Percentiles rank a stretch among this genome's conserved stretches.
These are phyloP conservation scores for Frankliniella intonsa DNA, from an alignment of 2,888 invertebrate species.

Conservation along the genomic window DNA sequence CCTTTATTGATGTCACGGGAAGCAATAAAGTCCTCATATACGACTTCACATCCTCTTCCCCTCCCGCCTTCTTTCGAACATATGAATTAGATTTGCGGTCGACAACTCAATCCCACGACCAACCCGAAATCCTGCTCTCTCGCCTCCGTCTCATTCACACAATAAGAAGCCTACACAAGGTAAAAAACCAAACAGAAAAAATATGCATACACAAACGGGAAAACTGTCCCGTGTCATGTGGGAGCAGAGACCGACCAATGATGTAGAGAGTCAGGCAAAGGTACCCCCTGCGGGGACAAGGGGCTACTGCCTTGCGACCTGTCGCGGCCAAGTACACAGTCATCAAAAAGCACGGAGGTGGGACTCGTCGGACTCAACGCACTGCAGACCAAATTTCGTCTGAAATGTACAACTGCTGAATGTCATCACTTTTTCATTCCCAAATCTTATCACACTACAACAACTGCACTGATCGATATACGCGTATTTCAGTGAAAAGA, in stretches of 20 bases:
- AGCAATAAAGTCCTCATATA: conserved; percentile 13
- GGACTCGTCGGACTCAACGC: too few relatives aligned
- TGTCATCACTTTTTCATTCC: too few relatives aligned
- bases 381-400: too few relatives aligned
- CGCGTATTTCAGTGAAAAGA: too few relatives aligned
- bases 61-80: background rate
- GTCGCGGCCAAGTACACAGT: background rate
- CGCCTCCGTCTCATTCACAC: background rate
- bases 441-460: too few relatives aligned
- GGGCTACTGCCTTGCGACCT: background rate
- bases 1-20: conserved; percentile 20
- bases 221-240: background rate
- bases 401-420: too few relatives aligned
- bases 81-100: conserved; percentile 8
- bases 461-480: too few relatives aligned
- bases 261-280: background rate
- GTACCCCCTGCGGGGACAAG: background rate
- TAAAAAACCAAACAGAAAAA: background rate
- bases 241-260: background rate
- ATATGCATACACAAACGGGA: background rate
- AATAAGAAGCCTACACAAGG: background rate
- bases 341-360: too few relatives aligned
- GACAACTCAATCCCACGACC: conserved; percentile 10
- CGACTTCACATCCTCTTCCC: background rate
- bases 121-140: background rate